Evolutionary conservation across 2,797 vertebrate species (phyloP).

Genomic region (Chromobotia macracanthus): DNA sequence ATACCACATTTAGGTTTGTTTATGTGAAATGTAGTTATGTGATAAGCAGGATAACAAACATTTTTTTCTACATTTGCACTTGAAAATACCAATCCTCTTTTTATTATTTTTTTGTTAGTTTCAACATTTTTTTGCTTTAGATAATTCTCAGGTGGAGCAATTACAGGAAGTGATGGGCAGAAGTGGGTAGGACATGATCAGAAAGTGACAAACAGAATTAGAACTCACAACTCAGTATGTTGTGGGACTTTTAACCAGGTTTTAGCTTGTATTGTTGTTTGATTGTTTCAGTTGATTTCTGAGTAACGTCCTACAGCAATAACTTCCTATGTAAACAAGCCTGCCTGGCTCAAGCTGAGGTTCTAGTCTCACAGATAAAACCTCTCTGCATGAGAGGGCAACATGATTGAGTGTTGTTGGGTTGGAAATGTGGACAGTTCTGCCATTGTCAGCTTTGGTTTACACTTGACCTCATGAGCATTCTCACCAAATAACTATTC

Average conservation of each 20-base stretch:
- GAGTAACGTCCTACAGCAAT: conserved; percentile 8
- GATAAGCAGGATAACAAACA: no score
- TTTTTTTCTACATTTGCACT: no score
- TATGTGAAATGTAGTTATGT: no score
- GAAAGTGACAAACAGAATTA: background rate
- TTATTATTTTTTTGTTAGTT: no score
- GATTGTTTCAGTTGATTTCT: conserved; percentile 30
- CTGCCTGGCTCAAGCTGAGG: conserved; percentile 56
- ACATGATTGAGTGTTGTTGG: conserved; percentile 75
- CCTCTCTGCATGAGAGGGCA: conserved; percentile 76
- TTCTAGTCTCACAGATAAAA: conserved; percentile 73
- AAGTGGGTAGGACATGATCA: background rate
- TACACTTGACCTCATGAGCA: conserved; percentile 75
- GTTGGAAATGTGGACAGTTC: conserved; percentile 74
- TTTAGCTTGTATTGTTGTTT: conserved; percentile 21
- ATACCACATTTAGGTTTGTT: no score
- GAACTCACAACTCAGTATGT: no score
- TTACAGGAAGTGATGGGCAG: background rate
- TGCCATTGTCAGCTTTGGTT: conserved; percentile 72
- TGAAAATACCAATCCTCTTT: no score
- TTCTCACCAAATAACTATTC: conserved; percentile 58
- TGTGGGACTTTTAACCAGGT: background rate
- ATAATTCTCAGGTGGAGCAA: no score
- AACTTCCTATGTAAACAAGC: conserved; percentile 27
- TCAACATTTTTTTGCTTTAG: no score